Percentiles rank a stretch among this genome's conserved stretches.
phyloP scores from a whole-genome alignment of 1,140 invertebrate genomes.

The Ostrea edulis region DNA sequence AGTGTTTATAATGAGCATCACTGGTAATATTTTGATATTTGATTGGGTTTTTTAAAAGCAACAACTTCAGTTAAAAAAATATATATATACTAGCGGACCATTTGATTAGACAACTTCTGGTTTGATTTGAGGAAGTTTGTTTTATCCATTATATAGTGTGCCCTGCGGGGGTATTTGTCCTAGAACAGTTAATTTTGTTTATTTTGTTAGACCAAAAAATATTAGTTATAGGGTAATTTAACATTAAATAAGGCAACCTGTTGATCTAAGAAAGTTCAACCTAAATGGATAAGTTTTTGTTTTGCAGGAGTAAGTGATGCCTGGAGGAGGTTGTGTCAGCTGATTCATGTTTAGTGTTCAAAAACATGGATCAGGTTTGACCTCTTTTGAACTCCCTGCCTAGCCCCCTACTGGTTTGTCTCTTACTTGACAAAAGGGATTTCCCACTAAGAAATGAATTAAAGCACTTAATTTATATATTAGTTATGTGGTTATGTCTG shows the following conservation, averaged over 20 bases:
- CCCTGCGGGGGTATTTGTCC: too few relatives aligned
- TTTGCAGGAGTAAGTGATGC: neutral
- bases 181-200: too few relatives aligned
- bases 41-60: too few relatives aligned
- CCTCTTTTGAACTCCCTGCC: neutral
- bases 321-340: neutral
- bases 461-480: slow-evolving; percentile 34
- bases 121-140: too few relatives aligned
- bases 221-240: neutral
- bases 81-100: too few relatives aligned
- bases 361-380: slow-evolving; percentile 3
- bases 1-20: too few relatives aligned
- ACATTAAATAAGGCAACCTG: neutral
- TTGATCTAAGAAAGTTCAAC: neutral
- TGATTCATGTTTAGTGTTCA: slow-evolving; percentile 5
- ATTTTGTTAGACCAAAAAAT: too few relatives aligned
- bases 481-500: slow-evolving; percentile 13
- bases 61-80: too few relatives aligned
- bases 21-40: too few relatives aligned
- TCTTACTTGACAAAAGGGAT: neutral
- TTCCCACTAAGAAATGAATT: slow-evolving; percentile 18
- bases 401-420: slow-evolving; percentile 10
- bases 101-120: too few relatives aligned
- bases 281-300: neutral
- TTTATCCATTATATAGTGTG: too few relatives aligned